A percentile compares a stretch with the other conserved stretches of the same genome.
These are phyloP conservation scores for Hirtodrosophila histrioides DNA, from an alignment of 2,888 invertebrate species.

Conservation along the genomic window DNA sequence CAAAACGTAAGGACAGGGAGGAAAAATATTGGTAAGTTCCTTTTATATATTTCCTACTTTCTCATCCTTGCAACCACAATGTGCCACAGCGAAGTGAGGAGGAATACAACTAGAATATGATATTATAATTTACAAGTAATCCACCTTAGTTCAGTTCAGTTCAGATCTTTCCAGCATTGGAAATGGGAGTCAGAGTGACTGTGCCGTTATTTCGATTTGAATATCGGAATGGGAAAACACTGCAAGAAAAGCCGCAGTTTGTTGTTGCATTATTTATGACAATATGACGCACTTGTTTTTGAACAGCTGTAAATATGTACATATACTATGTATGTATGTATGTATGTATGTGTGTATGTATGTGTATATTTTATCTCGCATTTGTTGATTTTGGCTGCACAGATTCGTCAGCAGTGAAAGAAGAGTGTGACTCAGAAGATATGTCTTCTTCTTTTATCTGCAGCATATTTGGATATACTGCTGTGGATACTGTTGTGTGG, in stretches of 20 bases:
- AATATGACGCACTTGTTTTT: conserved; percentile 47
- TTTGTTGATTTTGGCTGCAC: conserved; percentile 5
- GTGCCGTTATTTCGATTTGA: conserved; percentile 31
- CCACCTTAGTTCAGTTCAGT: no score
- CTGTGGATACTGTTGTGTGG: conserved; percentile 18
- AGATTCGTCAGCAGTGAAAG: conserved; percentile 22
- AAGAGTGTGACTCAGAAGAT: conserved; percentile 37
- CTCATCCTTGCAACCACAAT: no score
- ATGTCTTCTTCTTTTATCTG: conserved; percentile 10
- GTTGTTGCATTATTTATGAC: conserved; percentile 42
- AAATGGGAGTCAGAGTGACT: neutral
- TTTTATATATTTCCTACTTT: no score
- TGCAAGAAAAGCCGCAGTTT: neutral
- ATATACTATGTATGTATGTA: neutral
- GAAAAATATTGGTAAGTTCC: no score
- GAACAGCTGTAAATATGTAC: conserved; percentile 17
- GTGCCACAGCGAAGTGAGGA: no score
- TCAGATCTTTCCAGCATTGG: no score
- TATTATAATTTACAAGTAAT: no score
- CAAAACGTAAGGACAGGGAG: no score
- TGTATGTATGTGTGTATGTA: no score
- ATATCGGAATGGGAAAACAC: neutral
- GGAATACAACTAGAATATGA: no score
- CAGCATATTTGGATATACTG: conserved; percentile 13
- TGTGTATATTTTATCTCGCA: conserved; percentile 9